Base-by-base conservation (phyloP, 2,113 vertebrate genomes). In the Mystacornis crossleyi region DNA sequence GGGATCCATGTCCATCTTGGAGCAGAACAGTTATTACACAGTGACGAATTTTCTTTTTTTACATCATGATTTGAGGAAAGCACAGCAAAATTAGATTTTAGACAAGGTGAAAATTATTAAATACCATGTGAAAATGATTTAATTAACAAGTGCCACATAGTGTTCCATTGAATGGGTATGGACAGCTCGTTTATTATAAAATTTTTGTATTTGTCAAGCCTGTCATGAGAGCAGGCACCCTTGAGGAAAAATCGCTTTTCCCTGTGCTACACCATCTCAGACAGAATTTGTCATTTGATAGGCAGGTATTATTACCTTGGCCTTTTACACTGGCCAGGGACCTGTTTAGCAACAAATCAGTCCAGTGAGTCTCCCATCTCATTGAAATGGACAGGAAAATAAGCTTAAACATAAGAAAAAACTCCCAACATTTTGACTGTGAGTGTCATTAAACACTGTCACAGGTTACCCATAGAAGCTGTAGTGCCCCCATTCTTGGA, bases 181-280 rank as follows among this genome's bases (percentile, higher is more conserved):
- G 86, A 96, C 81, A 95, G 74, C 33, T 96, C 70, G 93, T 89
- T 95, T 97, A 81, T 93, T 94, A 93, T 36, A 64, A 80, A 95
- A 93, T 87, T 90, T 85, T 91, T 93, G 6, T 71, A 53, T 91
- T 81, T 96, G 86, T 93, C 90, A 96, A 85, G 87, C 34, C 26
- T 81, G 81, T 89, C 85, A 93, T 18, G 18, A 89, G 0, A 80
- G 3, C 55, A 54, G 3, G 8, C 17, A 83, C 24, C 62, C 85
- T 71, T 64, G 58, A 95, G 60, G 81, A 93, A 81, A 84, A 93
- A 54, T 38, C 9, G 10, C 24, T 92, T 94, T 91, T 91, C 29
- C 26, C 26, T 70, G 82, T 92, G 67, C 47, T 89, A 34, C 38
- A 83, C 5, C 13, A 28, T 36, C 45, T 79, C 86, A 91, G 64